Base-by-base conservation (phyloP, 2,797 vertebrate genomes). In the Kryptopterus vitreolus region DNA sequence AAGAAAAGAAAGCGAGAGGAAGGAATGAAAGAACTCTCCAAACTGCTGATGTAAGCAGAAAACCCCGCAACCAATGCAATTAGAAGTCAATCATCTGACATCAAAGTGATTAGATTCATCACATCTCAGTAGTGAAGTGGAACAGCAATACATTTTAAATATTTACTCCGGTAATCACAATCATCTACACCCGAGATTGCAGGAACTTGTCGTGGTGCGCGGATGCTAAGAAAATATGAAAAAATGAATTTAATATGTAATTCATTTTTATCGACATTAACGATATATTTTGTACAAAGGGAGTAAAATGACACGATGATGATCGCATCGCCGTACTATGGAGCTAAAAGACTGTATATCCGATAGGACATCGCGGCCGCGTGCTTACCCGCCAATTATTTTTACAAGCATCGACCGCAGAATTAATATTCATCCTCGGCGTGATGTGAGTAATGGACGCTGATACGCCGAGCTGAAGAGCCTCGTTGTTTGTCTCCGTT, bases 401-500 rank as follows among this genome's bases (percentile, higher is more conserved):
- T n/a, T 57, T 29, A 73, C 31, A 46, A 65, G n/a, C 58, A 22
- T 43, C 61, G n/a, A 31, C 4, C 12, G 48, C 33, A 10, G 46
- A 55, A 63, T 74, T 75, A 74, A 48, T 66, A 66, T 75, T 31
- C 71, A 16, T 20, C 55, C 46, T 29, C 35, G 3, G 52, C 16
- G 20, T 9, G 31, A 12, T 52, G 13, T 4, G 48, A 3, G 26
- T 52, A 31, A 73, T 9, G 52, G 52, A 38, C 52, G 31, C 0
- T 0, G 52, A 24, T 8, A n/a, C 48, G 0, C 22, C 16, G 53
- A 58, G 33, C 12, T 22, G 9, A 18, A 29, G 52, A 15, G 52
- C 1, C 7, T n/a, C 10, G 58, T 15, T 63, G 82, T 77, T 72
- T 35, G 69, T 68, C 62, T 71, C 33, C 62, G 18, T 48, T 68